Evolutionary conservation across 2,888 invertebrate genomes (phyloP), one percentile per base, ranked within the genome.

Genomic region (Seira musarum): DNA sequence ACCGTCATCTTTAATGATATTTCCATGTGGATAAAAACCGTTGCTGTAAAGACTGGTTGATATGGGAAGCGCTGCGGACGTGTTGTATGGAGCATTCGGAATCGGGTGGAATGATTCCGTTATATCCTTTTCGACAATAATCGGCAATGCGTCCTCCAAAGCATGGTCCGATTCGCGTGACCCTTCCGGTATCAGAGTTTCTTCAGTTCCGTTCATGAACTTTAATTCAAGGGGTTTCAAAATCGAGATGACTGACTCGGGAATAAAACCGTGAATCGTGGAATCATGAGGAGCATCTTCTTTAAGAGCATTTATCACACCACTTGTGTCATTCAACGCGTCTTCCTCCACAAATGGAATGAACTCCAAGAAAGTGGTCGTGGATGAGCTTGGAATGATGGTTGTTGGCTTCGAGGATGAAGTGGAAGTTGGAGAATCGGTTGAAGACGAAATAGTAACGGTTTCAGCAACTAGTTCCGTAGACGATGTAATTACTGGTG

Each of bases 261-360:
- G 30, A 1, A 30, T 30, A 30, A 30, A 30, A 5, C 8, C 30
- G 8, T 2, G 8, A 30, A 8, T 8, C 30, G 8, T 5, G 8
- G 30, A 30, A 2, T 30, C 30, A 30, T 30, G 30, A 30, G 30
- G 30, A 30, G 30, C 30, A 30, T 30, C 30, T 5, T 2, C 30
- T 8, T 30, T 30, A 5, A 30, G 8, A 8, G 30, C 2, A 30
- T 2, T 30, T 30, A 30, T 30, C 30, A 30, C 8, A 30, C 30
- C 8, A 8, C 30, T 30, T 30, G 30, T 63, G 15, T 30, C 30
- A 30, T 30, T 30, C 30, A 95, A 92, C 1, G 96, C 96, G 88
- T 96, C 96, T 2, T 95, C 94, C 35, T 95, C 95, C 81, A 95
- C 92, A 88, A 96, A 96, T 6, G 95, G 95, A 87, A 96, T 95